Evolutionary conservation across 2,113 vertebrate species (phyloP), one percentile per base, ranked within the genome.

Genomic region (Eubucco bourcierii): DNA sequence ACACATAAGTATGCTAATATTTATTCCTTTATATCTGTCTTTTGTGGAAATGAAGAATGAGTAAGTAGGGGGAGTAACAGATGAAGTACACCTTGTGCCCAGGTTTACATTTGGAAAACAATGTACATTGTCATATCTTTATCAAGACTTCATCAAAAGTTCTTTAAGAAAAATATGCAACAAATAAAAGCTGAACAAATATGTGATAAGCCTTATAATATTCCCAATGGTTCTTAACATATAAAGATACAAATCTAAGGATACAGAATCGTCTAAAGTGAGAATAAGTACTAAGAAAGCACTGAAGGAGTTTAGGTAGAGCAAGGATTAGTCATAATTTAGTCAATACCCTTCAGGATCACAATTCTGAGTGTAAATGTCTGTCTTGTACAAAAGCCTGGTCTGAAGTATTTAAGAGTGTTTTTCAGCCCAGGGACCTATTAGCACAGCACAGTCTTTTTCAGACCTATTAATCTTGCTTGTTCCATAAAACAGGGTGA

Each of bases 21-120:
- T 67, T 55, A 14, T 55, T 78, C 8, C 4, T 37, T 37, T 77
- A 74, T 46, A 23, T 59, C 23, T 74, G 58, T 7, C 47, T 58
- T 78, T 59, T 60, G 47, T 50, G 18, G 18, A 20, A 90, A 79
- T 24, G 4, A 84, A 27, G 18, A 91, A 67, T n/a, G 15, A 75
- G 12, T 17, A 10, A 46, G 10, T 39, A 71, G 29, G 12, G 6
- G 4, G 84, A 77, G 24, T 10, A 82, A 67, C 5, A 25, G 19
- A 29, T 29, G 2, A 93, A 64, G 79, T 7, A 2, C 0, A 0
- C n/a, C 70, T 79, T 50, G 9, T 59, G 12, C 0, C 0, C 10
- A 47, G 15, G 24, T 65, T 61, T 66, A 75, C 60, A 12, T 67
- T 72, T 2, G 2, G 53, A 37, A 85, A 72, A 6, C 21, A 71